Conservation (phyloP, 2,888 invertebrate genomes). For the Spodoptera exigua region DNA sequence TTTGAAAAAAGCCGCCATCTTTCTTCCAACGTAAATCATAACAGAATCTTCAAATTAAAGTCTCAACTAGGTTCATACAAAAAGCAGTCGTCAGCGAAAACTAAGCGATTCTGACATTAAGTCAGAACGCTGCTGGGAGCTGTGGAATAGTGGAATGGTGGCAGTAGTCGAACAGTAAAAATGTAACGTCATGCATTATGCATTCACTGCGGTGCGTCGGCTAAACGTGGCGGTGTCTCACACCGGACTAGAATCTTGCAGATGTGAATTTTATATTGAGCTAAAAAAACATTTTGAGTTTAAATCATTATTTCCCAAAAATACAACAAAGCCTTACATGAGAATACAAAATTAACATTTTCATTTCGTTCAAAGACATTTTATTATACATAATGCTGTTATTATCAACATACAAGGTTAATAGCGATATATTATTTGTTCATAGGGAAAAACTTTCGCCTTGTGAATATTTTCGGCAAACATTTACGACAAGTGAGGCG, state of each 20-base stretch:
- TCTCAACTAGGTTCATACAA: conserved; percentile 42
- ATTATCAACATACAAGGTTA: no score
- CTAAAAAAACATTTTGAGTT: no score
- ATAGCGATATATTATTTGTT: no score
- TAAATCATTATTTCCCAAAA: no score
- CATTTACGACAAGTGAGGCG: no score
- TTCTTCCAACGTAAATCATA: conserved; percentile 23
- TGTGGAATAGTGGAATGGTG: conserved; percentile 21
- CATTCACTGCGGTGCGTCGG: conserved; percentile 62
- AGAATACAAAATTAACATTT: no score
- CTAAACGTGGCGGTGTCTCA: conserved; percentile 49
- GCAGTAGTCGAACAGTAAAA: conserved; percentile 62
- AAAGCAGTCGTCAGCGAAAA: conserved; percentile 48
- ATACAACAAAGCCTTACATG: no score
- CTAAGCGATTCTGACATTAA: conserved; percentile 67
- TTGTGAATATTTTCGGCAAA: no score
- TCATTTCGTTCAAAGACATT: no score
- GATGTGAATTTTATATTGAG: neutral
- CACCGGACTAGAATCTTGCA: conserved; percentile 40
- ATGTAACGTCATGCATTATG: conserved; percentile 73
- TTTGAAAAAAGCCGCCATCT: conserved; percentile 22
- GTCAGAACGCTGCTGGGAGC: conserved; percentile 45
- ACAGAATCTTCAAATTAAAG: conserved; percentile 44
- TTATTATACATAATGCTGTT: no score
- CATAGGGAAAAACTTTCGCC: no score